Base-by-base conservation (phyloP, 2,888 invertebrate genomes). In the Ormia ochracea region DNA sequence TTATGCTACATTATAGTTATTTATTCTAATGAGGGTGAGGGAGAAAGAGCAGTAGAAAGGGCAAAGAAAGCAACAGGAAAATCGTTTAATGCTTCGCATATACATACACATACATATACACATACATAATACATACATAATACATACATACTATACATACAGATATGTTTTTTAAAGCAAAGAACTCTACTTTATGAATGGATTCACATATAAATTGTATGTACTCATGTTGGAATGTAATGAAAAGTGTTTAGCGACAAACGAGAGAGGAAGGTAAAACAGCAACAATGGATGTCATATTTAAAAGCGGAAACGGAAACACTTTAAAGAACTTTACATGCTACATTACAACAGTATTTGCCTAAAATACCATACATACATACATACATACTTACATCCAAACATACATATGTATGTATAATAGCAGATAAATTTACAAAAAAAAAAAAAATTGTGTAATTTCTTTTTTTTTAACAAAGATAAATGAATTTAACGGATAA, bases 1-100 rank as follows among this genome's bases (percentile, higher is more conserved):
- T n/a, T 38, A 48, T 43, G 69, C 26, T 43, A 72, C 21, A 41
- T 41, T n/a, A n/a, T n/a, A n/a, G n/a, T n/a, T n/a, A n/a, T n/a
- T n/a, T n/a, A n/a, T n/a, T 70, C 31, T 31, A 45, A 10, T 45
- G 21, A 43, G 54, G 10, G 3, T 21, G n/a, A 23, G 0, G n/a
- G 9, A 26, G 36, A 45, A 12, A 36, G 0, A 33, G 9, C 10
- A 23, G n/a, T 0, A 3, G 36, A 7, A 14, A 28, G 10, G 52
- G n/a, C n/a, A 61, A 26, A 45, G 54, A 58, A 50, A 68, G 73
- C 78, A 78, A 78, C 73, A 74, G 68, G 73, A 78, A 69, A 68
- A 41, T 63, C 38, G 56, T 74, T 58, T 48, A 54, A 58, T 65
- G 26, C 17, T 6, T 31, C 19, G n/a, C 58, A 66, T 65, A 33